Conservation (phyloP, 1,140 invertebrate genomes). For the Panagrolaimus sp. region DNA sequence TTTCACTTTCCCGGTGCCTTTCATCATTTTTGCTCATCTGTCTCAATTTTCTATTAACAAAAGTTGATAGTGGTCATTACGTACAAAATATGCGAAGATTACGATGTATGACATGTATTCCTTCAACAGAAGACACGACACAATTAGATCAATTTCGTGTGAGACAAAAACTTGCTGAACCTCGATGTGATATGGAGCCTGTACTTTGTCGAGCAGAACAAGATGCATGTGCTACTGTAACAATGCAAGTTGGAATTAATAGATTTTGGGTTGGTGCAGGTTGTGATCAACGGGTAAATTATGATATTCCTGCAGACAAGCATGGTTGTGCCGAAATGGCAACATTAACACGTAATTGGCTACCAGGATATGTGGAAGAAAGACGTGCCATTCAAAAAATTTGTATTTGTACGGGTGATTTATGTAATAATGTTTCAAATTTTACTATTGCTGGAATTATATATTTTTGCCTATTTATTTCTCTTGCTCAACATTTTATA, state of each 20-base stretch:
- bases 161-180: constrained; percentile 24
- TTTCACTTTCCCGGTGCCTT: constrained; percentile 18
- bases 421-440: constrained; percentile 18
- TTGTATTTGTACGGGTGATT: constrained; percentile 18
- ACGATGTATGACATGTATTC: constrained; percentile 26
- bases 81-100: constrained; percentile 9
- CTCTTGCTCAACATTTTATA: too few relatives aligned
- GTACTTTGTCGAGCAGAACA: constrained; percentile 22
- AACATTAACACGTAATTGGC: constrained; percentile 26
- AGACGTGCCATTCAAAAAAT: constrained; percentile 21
- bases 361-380: constrained; percentile 24
- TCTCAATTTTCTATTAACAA: neutral
- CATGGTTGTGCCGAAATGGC: constrained; percentile 29
- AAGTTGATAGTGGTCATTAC: neutral
- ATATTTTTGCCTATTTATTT: constrained; percentile 1
- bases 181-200: constrained; percentile 27
- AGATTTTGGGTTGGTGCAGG: constrained; percentile 32
- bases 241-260: constrained; percentile 25
- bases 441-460: neutral
- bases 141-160: constrained; percentile 32
- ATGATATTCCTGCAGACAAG: constrained; percentile 27
- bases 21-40: constrained; percentile 15
- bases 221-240: constrained; percentile 29
- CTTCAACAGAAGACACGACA: constrained; percentile 19
- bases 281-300: constrained; percentile 36